These are phyloP conservation scores for Aphelinus atriplicis DNA, from an alignment of 1,140 invertebrate genomes.

Conservation along the genomic window DNA sequence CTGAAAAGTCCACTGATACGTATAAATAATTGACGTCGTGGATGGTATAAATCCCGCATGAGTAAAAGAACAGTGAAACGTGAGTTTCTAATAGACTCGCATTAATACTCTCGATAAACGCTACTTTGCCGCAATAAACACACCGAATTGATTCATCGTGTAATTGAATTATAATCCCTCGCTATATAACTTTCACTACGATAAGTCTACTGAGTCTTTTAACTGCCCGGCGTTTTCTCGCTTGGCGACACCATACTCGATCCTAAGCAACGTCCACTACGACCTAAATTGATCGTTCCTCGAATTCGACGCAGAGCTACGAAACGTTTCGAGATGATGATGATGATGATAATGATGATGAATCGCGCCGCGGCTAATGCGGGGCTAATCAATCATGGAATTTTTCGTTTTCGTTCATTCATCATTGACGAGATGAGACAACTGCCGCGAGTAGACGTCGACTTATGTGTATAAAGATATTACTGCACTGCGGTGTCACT, in stretches of 20 bases:
- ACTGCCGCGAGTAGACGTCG: background rate
- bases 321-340: constrained; percentile 6
- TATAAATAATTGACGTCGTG: too few relatives aligned
- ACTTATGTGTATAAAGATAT: constrained; percentile 6
- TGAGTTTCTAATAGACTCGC: constrained; percentile 12
- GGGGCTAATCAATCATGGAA: constrained; percentile 18
- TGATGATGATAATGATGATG: constrained; percentile 12
- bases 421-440: constrained; percentile 17
- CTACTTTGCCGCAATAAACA: constrained; percentile 21
- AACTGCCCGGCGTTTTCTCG: too few relatives aligned
- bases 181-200: constrained; percentile 24
- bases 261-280: background rate
- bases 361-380: constrained; percentile 18
- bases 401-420: constrained; percentile 15
- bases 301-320: background rate
- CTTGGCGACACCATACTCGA: too few relatives aligned
- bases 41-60: too few relatives aligned
- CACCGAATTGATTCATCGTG: constrained; percentile 25
- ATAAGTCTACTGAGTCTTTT: too few relatives aligned
- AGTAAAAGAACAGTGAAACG: too few relatives aligned
- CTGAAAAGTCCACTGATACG: too few relatives aligned
- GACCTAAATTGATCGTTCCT: background rate
- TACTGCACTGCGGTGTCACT: background rate
- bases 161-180: constrained; percentile 22
- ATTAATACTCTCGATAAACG: constrained; percentile 7